Conservation (phyloP, 2,113 vertebrate genomes). For the rabbit (Oryctolagus cuniculus) region mOryCun1.1 NC_091436.1:32149501-32150000, state of each 20-base stretch:
- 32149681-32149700: background rate
- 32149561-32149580: background rate
- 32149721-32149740: background rate
- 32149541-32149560: background rate
- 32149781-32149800: slow-evolving; percentile 21
- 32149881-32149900: background rate
- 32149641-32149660: background rate
- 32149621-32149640: background rate
- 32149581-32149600: background rate
- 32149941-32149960: background rate
- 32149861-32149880: slow-evolving; percentile 34
- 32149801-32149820: background rate
- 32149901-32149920: slow-evolving; percentile 8
- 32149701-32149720: background rate
- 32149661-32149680: background rate
- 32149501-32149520: background rate
- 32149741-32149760: background rate
- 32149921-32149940: background rate
- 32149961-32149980: background rate
- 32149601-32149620: background rate
- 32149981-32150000: background rate
- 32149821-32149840: background rate
- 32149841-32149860: background rate
- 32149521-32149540: background rate
- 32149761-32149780: background rate